Conservation (phyloP, 2,888 invertebrate genomes). For the Diarsia brunnea region DNA sequence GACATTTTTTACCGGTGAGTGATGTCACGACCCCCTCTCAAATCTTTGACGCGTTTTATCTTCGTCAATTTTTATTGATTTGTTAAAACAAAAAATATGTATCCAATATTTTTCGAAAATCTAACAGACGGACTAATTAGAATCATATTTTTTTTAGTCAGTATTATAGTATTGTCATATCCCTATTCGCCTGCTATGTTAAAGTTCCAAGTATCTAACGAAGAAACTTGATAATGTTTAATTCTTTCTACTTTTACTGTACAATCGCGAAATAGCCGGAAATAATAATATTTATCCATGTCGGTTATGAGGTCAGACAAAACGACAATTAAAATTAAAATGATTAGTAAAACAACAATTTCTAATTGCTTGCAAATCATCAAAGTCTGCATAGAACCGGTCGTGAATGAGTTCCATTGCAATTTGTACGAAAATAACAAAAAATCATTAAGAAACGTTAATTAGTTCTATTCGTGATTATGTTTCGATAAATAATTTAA, state of each 20-base stretch:
- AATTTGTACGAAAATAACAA: constrained; percentile 55
- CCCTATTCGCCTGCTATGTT: no score
- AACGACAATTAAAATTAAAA: constrained; percentile 53
- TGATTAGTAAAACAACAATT: constrained; percentile 47
- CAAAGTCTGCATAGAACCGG: constrained; percentile 53
- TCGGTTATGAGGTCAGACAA: constrained; percentile 59
- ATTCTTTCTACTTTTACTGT: background rate
- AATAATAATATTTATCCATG: constrained; percentile 31
- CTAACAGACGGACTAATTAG: no score
- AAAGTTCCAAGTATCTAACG: background rate
- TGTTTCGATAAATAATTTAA: constrained; percentile 35
- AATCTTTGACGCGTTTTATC: no score
- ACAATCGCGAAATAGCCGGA: constrained; percentile 38
- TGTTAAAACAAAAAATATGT: no score
- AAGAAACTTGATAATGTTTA: background rate
- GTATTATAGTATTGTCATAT: no score
- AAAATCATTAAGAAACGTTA: constrained; percentile 51
- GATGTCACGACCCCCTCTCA: no score
- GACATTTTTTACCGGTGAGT: no score
- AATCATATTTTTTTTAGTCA: no score
- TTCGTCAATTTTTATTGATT: no score
- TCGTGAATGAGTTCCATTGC: constrained; percentile 42
- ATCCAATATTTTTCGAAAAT: no score
- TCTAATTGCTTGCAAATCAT: constrained; percentile 56
- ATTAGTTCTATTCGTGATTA: constrained; percentile 47